phyloP scores from a whole-genome alignment of 1,140 invertebrate species.

The Telenomus remus region DNA sequence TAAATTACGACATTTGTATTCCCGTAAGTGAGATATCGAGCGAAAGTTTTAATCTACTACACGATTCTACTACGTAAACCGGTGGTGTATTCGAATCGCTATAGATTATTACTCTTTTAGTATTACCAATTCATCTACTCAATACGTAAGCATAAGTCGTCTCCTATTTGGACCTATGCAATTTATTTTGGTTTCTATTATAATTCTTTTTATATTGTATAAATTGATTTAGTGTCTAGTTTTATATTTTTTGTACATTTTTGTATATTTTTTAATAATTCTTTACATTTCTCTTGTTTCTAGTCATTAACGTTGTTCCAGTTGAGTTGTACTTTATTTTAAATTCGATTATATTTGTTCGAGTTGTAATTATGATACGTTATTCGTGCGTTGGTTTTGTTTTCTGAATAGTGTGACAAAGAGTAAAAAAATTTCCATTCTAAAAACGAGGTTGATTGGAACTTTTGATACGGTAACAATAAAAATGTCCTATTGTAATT shows the following conservation, averaged over 20 bases:
- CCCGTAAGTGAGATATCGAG: constrained; percentile 39
- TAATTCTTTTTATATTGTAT: constrained; percentile 2
- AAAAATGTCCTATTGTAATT: no score
- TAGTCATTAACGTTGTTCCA: no score
- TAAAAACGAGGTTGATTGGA: no score
- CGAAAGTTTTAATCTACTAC: constrained; percentile 30
- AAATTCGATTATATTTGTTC: no score
- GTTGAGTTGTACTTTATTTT: no score
- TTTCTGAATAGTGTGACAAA: no score
- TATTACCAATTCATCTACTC: constrained; percentile 54
- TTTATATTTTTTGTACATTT: no score
- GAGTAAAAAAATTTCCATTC: no score
- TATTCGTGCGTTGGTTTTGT: no score
- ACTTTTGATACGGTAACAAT: no score
- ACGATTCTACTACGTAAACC: constrained; percentile 38
- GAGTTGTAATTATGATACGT: no score
- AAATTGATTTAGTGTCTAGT: no score
- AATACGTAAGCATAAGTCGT: constrained; percentile 42
- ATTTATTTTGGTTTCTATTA: constrained; percentile 19
- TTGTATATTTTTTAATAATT: constrained; percentile 5
- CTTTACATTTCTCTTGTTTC: neutral
- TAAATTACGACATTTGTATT: constrained; percentile 72
- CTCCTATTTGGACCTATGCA: constrained; percentile 46
- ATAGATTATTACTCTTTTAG: constrained; percentile 20
- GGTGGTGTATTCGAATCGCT: constrained; percentile 48